Base-by-base conservation (phyloP, 2,888 invertebrate species). In the Netelia fuscicornis region DNA sequence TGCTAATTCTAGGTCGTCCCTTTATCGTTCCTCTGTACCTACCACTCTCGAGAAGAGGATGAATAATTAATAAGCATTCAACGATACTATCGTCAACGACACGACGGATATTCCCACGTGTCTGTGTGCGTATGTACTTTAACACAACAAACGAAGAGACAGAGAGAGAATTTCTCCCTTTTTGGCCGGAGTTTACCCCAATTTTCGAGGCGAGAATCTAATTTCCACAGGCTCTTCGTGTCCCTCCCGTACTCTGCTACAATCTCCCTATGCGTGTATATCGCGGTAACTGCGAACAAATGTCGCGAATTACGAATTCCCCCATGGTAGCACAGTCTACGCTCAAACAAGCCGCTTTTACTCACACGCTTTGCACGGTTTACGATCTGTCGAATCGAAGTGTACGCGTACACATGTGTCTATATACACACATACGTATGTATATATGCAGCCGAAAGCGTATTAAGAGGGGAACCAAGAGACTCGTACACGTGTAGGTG, bases 221-320 rank as follows among this genome's bases (percentile, higher is more conserved):
- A 90, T 91, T 85, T 91, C 86, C 85, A 76, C 86, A 85, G 86
- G 86, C 77, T 67, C 64, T 30, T 82, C 65, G 64, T 17, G 30
- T 62, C 10, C 30, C 25, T 30, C n/a, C 52, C 23, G 11, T n/a
- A 37, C 11, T 25, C 64, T 8, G n/a, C 2, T 20, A 44, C 17
- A 20, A 62, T 62, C 58, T 62, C 58, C 58, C 58, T 37, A 58
- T 44, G 74, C 58, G 67, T 82, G 81, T 87, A 79, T 87, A 85
- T 84, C 86, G 84, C 85, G 89, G 88, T 89, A 90, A 89, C 88
- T 79, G 85, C 83, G 88, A 91, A 90, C 91, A 91, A 91, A 91
- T 90, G 90, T 90, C 89, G 89, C 89, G 90, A 91, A 91, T 91
- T 90, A 91, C 89, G 88, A 89, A 91, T 91, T 90, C 89, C 90